phyloP scores from a whole-genome alignment of 1,140 invertebrate species.

The Trichogramma pretiosum region DNA sequence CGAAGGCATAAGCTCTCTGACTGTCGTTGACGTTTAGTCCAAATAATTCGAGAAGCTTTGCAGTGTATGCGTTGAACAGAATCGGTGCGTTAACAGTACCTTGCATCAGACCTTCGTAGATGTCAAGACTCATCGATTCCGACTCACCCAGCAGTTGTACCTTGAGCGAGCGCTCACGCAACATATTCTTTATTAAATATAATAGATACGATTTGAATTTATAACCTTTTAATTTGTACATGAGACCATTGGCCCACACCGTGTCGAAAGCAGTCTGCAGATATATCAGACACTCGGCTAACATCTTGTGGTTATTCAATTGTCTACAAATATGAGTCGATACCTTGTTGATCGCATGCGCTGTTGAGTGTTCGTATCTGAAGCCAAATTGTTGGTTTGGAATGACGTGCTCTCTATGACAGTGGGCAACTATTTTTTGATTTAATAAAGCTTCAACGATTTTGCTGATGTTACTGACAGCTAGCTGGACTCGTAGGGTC shows the following conservation, averaged over 20 bases:
- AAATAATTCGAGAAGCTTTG: not conserved
- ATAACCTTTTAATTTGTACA: conserved; percentile 22
- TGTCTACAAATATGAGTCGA: conserved; percentile 8
- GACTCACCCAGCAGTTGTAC: too few relatives aligned
- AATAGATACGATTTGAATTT: too few relatives aligned
- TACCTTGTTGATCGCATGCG: conserved; percentile 16
- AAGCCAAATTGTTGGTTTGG: conserved; percentile 21
- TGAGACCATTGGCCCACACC: conserved; percentile 21
- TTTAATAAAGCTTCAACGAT: conserved; percentile 21
- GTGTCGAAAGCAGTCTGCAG: conserved; percentile 28
- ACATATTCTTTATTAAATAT: too few relatives aligned
- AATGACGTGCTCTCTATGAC: conserved; percentile 21
- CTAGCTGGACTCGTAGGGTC: conserved; percentile 4
- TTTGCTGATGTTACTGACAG: conserved; percentile 24
- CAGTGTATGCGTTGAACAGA: not conserved
- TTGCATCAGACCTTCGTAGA: not conserved
- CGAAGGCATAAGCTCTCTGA: not conserved
- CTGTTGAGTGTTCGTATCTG: conserved; percentile 12
- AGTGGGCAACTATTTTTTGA: not conserved
- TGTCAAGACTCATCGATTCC: too few relatives aligned
- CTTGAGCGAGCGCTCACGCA: too few relatives aligned
- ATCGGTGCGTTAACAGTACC: not conserved
- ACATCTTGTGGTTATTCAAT: conserved; percentile 20
- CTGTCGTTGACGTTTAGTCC: not conserved
- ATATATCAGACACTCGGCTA: conserved; percentile 25